These are phyloP conservation scores for Drosophila grimshawi DNA, from an alignment of 1,140 invertebrate genomes.

Conservation along the genomic window DNA sequence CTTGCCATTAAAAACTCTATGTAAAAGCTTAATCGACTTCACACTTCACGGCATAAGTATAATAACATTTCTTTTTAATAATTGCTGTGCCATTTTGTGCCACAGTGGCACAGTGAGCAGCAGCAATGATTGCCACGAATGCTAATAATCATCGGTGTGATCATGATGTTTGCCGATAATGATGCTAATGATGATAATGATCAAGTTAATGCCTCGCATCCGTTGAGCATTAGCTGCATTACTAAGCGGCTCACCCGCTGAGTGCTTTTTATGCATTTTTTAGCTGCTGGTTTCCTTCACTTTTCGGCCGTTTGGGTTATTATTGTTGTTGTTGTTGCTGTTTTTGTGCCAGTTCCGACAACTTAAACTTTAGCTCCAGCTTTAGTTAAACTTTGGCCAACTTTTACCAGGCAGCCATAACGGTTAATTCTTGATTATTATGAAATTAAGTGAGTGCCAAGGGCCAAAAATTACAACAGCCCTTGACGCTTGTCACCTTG, in stretches of 20 bases:
- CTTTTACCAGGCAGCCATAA: conserved; percentile 28
- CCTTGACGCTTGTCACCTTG: conserved; percentile 15
- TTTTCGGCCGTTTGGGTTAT: not conserved
- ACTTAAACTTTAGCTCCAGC: conserved; percentile 19
- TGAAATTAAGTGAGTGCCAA: conserved; percentile 63
- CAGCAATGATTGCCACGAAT: not conserved
- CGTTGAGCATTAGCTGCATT: conserved; percentile 51
- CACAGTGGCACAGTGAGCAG: not conserved
- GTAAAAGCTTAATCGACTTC: no score
- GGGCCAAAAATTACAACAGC: conserved; percentile 6
- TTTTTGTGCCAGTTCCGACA: conserved; percentile 2
- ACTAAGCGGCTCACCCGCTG: conserved; percentile 19
- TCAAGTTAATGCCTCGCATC: conserved; percentile 42
- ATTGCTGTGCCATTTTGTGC: not conserved
- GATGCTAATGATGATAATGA: conserved; percentile 39
- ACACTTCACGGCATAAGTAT: no score
- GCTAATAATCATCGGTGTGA: not conserved
- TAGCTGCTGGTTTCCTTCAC: conserved; percentile 6
- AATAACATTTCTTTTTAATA: not conserved
- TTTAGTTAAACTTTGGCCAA: conserved; percentile 6
- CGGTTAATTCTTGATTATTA: conserved; percentile 57
- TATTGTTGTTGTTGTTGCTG: not conserved
- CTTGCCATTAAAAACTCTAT: no score
- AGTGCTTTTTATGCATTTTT: conserved; percentile 55
- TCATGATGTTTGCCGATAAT: conserved; percentile 20